Conservation (phyloP, 1,140 invertebrate species). For the Panulirus ornatus region DNA sequence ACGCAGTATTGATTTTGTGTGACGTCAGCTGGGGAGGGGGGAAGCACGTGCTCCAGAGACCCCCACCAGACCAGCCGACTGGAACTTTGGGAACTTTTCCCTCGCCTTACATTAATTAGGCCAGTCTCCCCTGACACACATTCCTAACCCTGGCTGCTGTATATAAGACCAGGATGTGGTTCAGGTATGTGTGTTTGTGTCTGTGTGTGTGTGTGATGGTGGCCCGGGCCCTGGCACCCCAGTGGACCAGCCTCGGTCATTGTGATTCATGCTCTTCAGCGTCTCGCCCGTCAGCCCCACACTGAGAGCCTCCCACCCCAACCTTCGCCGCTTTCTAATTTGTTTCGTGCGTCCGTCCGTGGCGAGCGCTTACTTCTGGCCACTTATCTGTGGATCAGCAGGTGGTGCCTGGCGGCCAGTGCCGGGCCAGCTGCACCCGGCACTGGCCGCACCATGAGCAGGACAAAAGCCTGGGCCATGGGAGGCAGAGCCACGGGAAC, state of each 20-base stretch:
- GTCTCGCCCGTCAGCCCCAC: background rate
- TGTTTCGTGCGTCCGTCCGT: slow-evolving; percentile 13
- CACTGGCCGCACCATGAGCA: background rate
- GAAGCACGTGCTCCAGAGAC: slow-evolving; percentile 32
- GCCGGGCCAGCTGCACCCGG: slow-evolving; percentile 15
- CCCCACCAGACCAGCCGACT: slow-evolving; percentile 3
- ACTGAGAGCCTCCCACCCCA: background rate
- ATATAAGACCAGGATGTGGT: too few species aligned
- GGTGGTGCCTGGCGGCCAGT: background rate
- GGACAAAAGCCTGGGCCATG: slow-evolving; percentile 9
- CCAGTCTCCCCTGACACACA: slow-evolving; percentile 2
- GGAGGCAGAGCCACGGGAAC: slow-evolving; percentile 13
- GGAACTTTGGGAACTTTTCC: slow-evolving; percentile 45
- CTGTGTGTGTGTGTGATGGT: background rate
- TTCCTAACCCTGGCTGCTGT: too few species aligned
- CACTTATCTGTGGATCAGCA: background rate
- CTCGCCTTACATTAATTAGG: slow-evolving; percentile 28
- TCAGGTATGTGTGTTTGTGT: background rate
- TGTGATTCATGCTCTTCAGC: slow-evolving; percentile 33
- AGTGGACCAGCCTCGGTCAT: background rate
- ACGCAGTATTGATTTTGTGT: slow-evolving; percentile 33
- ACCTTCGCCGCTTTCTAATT: slow-evolving; percentile 5
- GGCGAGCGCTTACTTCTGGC: background rate
- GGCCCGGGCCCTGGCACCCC: background rate
- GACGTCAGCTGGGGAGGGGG: slow-evolving; percentile 33